These are phyloP conservation scores for Trichonephila inaurata DNA, from an alignment of 1,140 invertebrate genomes.

Conservation along the genomic window DNA sequence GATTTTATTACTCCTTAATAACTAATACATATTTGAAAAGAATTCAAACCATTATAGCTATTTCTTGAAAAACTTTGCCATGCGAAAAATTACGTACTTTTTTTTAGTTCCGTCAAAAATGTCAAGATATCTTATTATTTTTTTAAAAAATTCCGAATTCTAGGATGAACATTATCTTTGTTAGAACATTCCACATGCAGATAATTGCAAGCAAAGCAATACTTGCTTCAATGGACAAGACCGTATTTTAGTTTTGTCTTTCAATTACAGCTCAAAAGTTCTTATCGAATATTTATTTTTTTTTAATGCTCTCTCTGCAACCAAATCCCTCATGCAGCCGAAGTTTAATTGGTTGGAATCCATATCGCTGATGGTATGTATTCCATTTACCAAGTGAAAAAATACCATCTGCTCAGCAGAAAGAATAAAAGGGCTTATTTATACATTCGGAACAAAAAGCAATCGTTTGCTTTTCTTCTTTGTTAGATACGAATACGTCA, in stretches of 20 bases:
- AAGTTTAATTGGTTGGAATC: slow-evolving; percentile 37
- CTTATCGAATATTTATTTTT: neutral
- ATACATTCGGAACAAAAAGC: slow-evolving; percentile 5
- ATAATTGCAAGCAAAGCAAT: slow-evolving; percentile 1
- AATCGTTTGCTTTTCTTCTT: slow-evolving; percentile 13
- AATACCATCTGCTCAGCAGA: neutral
- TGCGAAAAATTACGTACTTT: neutral
- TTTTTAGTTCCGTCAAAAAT: neutral
- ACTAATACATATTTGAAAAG: no score
- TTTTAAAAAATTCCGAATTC: neutral
- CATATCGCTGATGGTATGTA: neutral
- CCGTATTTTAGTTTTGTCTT: neutral
- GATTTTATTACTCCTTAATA: no score
- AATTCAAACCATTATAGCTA: neutral
- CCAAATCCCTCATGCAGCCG: slow-evolving; percentile 16
- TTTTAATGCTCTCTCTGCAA: neutral
- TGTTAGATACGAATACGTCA: neutral
- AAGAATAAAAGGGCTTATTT: slow-evolving; percentile 46
- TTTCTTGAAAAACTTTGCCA: neutral
- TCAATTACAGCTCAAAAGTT: slow-evolving; percentile 1
- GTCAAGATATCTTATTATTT: neutral
- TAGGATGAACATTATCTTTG: neutral
- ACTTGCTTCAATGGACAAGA: neutral
- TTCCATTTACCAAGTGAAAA: neutral
- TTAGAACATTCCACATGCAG: neutral